Evolutionary conservation across 2,797 vertebrate genomes (phyloP), one percentile per base, ranked within the genome.

Genomic region (Chaetodon trifasciatus): DNA sequence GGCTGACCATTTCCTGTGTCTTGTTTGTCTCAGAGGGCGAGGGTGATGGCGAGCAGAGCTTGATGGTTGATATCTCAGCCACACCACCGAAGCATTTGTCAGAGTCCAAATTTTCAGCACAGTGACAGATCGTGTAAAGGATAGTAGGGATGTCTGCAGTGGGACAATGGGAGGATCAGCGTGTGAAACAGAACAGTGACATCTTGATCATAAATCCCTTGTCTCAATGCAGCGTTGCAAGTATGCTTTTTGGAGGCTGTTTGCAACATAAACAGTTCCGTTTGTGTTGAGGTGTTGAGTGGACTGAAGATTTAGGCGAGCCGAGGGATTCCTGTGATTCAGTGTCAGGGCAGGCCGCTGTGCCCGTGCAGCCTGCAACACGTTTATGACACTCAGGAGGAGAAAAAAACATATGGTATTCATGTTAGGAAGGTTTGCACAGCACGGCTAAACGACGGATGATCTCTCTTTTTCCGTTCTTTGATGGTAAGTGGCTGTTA

Each of bases 201-300:
- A 80, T 81, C 67, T 50, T 68, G 71, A 61, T 69, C 82, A 66
- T 93, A 92, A 92, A 93, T 92, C 85, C 69, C 39, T 53, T 67
- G 72, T 85, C 79, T 80, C 56, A 83, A 91, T 50, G 63, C 85
- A 64, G 61, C 46, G 8, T 70, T 81, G 78, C 83, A 16, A 47
- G 81, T 39, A n/a, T 68, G 72, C 76, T 65, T 89, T 93, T 71
- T 83, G 71, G 24, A 83, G 69, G 62, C 87, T 61, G 88, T 89
- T 86, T 80, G 84, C 79, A 87, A 86, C 89, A 89, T 92, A 90
- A 93, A 93, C 91, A 90, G 91, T 90, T 91, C 89, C 87, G 84
- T 91, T 92, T 88, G 86, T 23, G 81, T 86, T 58, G 88, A 93
- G 93, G 93, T 90, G 93, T 83, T 93, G 94, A 94, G 92, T 83